phyloP scores from a whole-genome alignment of 2,113 vertebrate genomes.

The Numida meleagris region DNA sequence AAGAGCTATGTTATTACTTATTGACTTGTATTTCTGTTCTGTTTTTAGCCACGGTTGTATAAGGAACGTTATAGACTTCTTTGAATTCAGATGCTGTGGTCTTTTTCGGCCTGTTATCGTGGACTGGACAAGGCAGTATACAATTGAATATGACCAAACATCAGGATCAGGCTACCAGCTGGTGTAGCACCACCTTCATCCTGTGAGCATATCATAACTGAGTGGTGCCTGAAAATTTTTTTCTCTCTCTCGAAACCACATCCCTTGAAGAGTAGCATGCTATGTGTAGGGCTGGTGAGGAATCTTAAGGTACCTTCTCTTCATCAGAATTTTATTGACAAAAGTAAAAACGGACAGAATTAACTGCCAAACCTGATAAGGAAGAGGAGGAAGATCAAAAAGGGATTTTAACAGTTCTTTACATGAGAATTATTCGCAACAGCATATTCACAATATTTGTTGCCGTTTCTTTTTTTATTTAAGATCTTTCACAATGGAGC shows the following conservation, averaged over 20 bases:
- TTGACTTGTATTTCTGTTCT: conserved; percentile 26
- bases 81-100: conserved; percentile 98
- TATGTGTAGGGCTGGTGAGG: conserved; percentile 83
- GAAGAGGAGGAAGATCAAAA: conserved; percentile 76
- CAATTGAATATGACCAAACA: conserved; percentile 98
- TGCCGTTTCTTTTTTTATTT: conserved; percentile 61
- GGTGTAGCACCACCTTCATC: conserved; percentile 84
- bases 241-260: conserved; percentile 78
- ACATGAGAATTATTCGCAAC: conserved; percentile 71
- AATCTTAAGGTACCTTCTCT: conserved; percentile 78
- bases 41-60: conserved; percentile 92
- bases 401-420: conserved; percentile 84
- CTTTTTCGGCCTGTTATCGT: conserved; percentile 93
- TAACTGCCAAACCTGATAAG: conserved; percentile 82
- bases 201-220: conserved; percentile 79
- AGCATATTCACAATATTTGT: conserved; percentile 69
- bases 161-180: conserved; percentile 98
- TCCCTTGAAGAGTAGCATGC: conserved; percentile 91
- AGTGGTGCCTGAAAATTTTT: conserved; percentile 86
- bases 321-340: conserved; percentile 79
- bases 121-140: conserved; percentile 98
- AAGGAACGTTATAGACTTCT: conserved; percentile 98
- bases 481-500: conserved; percentile 75
- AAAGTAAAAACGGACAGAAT: conserved; percentile 82
- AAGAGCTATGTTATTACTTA: neutral